phyloP scores from a whole-genome alignment of 1,140 invertebrate species.

The Prorops nasuta region DNA sequence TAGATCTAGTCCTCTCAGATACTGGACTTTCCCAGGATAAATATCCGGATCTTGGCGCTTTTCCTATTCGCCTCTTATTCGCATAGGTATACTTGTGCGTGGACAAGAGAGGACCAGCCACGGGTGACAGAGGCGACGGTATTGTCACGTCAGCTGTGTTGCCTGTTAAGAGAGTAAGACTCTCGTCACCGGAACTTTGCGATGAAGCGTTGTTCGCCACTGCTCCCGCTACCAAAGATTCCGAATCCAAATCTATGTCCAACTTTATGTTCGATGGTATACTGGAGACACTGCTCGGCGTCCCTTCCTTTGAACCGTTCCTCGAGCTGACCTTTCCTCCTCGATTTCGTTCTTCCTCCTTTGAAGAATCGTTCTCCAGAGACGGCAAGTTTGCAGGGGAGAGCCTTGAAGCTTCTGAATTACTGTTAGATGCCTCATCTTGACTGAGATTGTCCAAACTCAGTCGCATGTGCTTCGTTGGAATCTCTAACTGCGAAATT shows the following conservation, averaged over 20 bases:
- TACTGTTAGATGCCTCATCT: slow-evolving; percentile 47
- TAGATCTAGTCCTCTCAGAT: slow-evolving; percentile 40
- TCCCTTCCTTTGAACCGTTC: slow-evolving; percentile 47
- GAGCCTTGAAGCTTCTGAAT: slow-evolving; percentile 42
- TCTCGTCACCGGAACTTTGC: slow-evolving; percentile 47
- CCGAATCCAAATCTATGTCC: slow-evolving; percentile 45
- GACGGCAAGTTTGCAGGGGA: slow-evolving; percentile 35
- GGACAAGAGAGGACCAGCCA: slow-evolving; percentile 48
- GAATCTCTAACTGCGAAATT: slow-evolving; percentile 20
- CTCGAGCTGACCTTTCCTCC: slow-evolving; percentile 32
- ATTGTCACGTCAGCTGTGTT: slow-evolving; percentile 47
- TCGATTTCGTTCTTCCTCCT: slow-evolving; percentile 23
- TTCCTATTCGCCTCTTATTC: slow-evolving; percentile 46
- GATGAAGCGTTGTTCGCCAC: slow-evolving; percentile 43
- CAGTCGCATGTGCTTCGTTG: slow-evolving; percentile 40
- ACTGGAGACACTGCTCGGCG: slow-evolving; percentile 41
- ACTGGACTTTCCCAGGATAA: slow-evolving; percentile 44
- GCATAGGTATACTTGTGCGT: slow-evolving; percentile 52
- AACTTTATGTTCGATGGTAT: slow-evolving; percentile 44
- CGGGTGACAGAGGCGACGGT: slow-evolving; percentile 48
- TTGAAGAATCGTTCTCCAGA: slow-evolving; percentile 33
- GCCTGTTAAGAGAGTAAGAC: slow-evolving; percentile 39
- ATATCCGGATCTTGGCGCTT: slow-evolving; percentile 36
- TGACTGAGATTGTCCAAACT: slow-evolving; percentile 46
- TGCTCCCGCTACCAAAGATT: slow-evolving; percentile 33